Evolutionary conservation across 2,888 invertebrate species (phyloP), one percentile per base, ranked within the genome.

Genomic region (Synanthedon myopaeformis): DNA sequence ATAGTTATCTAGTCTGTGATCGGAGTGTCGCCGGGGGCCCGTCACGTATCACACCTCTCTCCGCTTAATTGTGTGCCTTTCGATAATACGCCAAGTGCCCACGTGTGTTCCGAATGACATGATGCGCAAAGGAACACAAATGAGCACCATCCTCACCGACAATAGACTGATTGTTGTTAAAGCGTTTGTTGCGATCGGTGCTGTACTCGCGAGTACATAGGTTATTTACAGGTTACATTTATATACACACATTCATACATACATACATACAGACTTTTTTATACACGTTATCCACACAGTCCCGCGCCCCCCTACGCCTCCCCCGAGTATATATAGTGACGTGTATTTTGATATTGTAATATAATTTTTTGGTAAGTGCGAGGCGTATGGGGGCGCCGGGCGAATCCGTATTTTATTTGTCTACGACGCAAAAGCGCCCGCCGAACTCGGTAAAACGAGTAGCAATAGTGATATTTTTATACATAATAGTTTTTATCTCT

Each of bases 151-250:
- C 85, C 82, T 84, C 83, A 84, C 76, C 81, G 79, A 85, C 86
- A 86, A 86, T 87, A 87, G 86, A 87, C 86, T 87, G 86, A 87
- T 83, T 67, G 83, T 85, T 85, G 82, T 85, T 87, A 69, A 76
- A 81, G 83, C 85, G 81, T 85, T 82, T 77, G 84, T 85, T 85
- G 84, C 85, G 69, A 85, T 82, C 84, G 87, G 87, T 87, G 87
- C 87, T 87, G 79, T 86, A 84, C 82, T 82, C 72, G 77, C 73
- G 51, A 23, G 23, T 72, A 74, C 72, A 83, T 86, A 86, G 83
- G 77, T 84, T 87, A 86, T 86, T 85, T 87, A 87, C 86, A 83
- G 85, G 80, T 83, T 84, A 84, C 82, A 85, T 78, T 75, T 65
- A 76, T 69, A 71, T 67, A 76, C 76, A 73, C 71, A 78, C 79